Base-by-base conservation (phyloP, 2,113 vertebrate genomes). In the Morphnarchus princeps region DNA sequence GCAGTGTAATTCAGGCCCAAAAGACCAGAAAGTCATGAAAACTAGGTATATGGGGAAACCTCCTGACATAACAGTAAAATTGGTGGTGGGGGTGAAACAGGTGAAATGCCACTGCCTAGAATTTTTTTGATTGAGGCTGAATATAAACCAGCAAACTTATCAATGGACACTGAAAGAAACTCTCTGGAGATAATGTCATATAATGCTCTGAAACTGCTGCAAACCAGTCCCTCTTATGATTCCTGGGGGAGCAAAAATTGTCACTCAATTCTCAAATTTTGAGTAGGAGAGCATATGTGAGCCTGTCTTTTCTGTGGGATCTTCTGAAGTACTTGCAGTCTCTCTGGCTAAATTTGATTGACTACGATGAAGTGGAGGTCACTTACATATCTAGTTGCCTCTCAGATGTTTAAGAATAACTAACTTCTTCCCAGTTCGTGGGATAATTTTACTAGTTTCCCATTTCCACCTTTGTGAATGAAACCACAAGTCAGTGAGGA, bases 71-170 rank as follows among this genome's bases (percentile, higher is more conserved):
- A 73, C 11, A 81, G 13, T 50, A 22, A 77, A 65, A 40, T 15
- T 10, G 4, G 4, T 1, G 7, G 0, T 40, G 21, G 28, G 3
- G 13, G 24, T 14, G 4, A 42, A 88, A 7, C 11, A 50, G 28
- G 15, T 36, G n/a, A 83, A 82, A 86, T 92, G 32, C 11, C 5
- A 25, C 40, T 81, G 67, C 16, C 20, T 77, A 18, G 26, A 28
- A 11, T 52, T 90, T 91, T 91, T 71, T 86, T 81, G 13, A 49
- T 34, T 61, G 49, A 82, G n/a, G 40, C 43, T 86, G n/a, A 69
- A 16, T 71, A 62, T 72, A 82, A 85, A 42, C 16, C 49, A 82
- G 57, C n/a, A 24, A 38, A 63, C 2, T 59, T 86, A n/a, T 2
- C 62, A 65, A 2, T 42, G 38, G 52, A 22, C 29, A 18, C 25